Evolutionary conservation across 2,797 vertebrate genomes (phyloP).

Genomic region (Amblyopsis hoosieri): DNA sequence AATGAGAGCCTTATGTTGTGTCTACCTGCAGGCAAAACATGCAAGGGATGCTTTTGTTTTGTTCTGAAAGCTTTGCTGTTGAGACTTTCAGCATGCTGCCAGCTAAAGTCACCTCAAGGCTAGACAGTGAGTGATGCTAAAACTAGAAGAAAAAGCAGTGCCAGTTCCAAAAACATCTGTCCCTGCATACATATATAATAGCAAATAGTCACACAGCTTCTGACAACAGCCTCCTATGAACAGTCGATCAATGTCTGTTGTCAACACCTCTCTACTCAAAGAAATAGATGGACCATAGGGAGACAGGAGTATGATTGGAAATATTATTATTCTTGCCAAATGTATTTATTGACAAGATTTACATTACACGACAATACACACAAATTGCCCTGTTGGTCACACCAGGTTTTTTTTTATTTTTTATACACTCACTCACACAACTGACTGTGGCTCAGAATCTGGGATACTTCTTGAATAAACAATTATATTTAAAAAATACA

Average conservation of each 20-base stretch:
- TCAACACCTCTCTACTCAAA: constrained; percentile 1
- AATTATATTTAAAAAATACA: constrained; percentile 33
- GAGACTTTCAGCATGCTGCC: constrained; percentile 43
- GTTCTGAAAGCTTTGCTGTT: constrained; percentile 37
- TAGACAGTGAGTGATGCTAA: constrained; percentile 52
- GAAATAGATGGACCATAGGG: constrained; percentile 23
- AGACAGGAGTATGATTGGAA: constrained; percentile 17
- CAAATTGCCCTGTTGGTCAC: constrained; percentile 37
- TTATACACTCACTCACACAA: constrained; percentile 29
- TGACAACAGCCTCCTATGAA: constrained; percentile 35
- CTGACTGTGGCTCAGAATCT: constrained; percentile 8
- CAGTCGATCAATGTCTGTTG: constrained; percentile 23
- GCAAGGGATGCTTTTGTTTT: constrained; percentile 3
- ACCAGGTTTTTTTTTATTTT: constrained; percentile 30
- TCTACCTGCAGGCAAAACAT: constrained; percentile 37
- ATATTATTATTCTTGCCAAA: constrained; percentile 69
- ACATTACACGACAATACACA: constrained; percentile 62
- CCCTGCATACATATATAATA: constrained; percentile 8
- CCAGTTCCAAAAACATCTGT: constrained; percentile 24
- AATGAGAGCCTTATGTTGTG: not conserved
- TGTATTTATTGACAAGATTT: constrained; percentile 70
- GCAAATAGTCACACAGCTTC: constrained; percentile 34
- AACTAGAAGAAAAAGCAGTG: constrained; percentile 25
- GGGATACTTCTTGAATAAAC: constrained; percentile 21
- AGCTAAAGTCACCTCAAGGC: constrained; percentile 65